phyloP scores from a whole-genome alignment of 2,888 invertebrate genomes.

The Oeneis ivallda region DNA sequence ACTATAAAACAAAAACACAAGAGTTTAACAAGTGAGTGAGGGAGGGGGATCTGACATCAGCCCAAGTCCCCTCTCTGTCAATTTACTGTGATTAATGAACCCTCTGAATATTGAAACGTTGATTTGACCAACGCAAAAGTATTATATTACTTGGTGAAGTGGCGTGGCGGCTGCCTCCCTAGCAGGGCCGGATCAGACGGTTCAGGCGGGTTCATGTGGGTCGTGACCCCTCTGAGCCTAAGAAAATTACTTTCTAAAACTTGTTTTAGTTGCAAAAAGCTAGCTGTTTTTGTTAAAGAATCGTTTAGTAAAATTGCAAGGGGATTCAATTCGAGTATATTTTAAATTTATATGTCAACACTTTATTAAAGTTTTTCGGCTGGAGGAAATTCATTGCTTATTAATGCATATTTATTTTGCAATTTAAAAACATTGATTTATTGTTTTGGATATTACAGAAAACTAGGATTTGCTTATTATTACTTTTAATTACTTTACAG shows the following conservation, averaged over 20 bases:
- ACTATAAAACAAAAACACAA: constrained; percentile 53
- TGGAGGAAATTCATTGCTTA: not conserved
- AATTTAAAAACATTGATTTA: too few relatives aligned
- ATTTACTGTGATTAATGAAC: constrained; percentile 79
- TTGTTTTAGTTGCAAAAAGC: constrained; percentile 15
- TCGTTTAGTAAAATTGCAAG: constrained; percentile 4
- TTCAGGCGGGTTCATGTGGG: constrained; percentile 11
- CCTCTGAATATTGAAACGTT: constrained; percentile 78
- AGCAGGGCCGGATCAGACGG: constrained; percentile 18
- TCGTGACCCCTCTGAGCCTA: constrained; percentile 19
- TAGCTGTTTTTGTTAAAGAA: not conserved
- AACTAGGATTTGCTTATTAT: too few relatives aligned
- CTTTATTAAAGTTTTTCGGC: not conserved
- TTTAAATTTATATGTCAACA: not conserved
- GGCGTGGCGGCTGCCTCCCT: constrained; percentile 45
- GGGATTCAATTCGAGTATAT: not conserved
- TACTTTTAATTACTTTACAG: too few relatives aligned
- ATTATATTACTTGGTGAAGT: constrained; percentile 70
- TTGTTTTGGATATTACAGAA: too few relatives aligned
- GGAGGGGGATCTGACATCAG: constrained; percentile 54
- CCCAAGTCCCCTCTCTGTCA: constrained; percentile 71
- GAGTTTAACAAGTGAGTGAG: constrained; percentile 38
- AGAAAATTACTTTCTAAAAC: constrained; percentile 18
- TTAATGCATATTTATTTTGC: too few relatives aligned
- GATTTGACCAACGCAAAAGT: constrained; percentile 73